These are phyloP conservation scores for Heliconius hermathena DNA, from an alignment of 1,140 invertebrate genomes.

Conservation along the genomic window DNA sequence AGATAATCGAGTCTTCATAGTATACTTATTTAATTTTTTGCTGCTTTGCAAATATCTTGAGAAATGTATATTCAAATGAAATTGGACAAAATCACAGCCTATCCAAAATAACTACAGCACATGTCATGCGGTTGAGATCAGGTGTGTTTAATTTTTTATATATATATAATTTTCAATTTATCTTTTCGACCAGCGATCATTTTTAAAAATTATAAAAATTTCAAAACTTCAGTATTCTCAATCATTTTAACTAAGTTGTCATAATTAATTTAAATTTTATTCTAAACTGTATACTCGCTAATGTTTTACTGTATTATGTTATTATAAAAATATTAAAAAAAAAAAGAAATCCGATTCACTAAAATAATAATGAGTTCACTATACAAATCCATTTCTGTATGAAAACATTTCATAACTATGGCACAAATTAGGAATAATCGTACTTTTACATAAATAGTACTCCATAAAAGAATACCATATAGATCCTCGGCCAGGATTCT, in stretches of 20 bases:
- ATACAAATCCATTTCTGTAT: conserved; percentile 12
- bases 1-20: no score
- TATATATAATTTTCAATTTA: background rate
- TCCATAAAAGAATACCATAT: background rate
- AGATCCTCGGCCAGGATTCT: background rate
- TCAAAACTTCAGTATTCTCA: background rate
- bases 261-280: background rate
- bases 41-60: background rate
- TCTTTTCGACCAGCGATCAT: background rate
- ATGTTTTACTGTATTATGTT: background rate
- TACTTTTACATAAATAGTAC: conserved; percentile 26
- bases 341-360: background rate
- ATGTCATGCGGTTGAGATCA: conserved; percentile 55
- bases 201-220: background rate
- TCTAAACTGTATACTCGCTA: background rate
- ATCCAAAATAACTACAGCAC: conserved; percentile 49
- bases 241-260: background rate
- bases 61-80: conserved; percentile 23
- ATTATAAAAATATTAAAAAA: background rate
- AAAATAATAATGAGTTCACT: background rate
- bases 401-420: conserved; percentile 44
- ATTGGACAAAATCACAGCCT: conserved; percentile 63
- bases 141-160: conserved; percentile 5
- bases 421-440: conserved; percentile 53
- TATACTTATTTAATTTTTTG: background rate